Percentiles rank a stretch among this genome's conserved stretches.
Conservation (phyloP, 2,888 invertebrate species). For the Ophraella communa region DNA sequence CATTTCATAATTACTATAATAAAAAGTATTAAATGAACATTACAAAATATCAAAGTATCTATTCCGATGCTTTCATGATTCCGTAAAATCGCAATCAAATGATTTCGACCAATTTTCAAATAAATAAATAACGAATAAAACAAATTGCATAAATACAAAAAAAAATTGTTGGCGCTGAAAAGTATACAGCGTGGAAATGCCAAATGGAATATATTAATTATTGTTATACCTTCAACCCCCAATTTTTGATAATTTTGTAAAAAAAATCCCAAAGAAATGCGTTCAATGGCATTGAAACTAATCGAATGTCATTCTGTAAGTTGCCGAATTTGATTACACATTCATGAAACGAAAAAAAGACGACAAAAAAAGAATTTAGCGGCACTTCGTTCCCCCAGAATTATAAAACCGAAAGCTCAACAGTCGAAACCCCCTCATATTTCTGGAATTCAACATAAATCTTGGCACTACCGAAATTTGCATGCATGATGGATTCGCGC, state of each 20-base stretch:
- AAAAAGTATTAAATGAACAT: not conserved
- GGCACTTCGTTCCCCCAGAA: not conserved
- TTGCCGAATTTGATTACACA: no score
- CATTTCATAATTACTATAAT: not conserved
- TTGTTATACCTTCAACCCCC: no score
- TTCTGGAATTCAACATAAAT: conserved; percentile 17
- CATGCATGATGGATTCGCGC: conserved; percentile 34
- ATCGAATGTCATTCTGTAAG: no score
- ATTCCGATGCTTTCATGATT: not conserved
- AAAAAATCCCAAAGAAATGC: no score
- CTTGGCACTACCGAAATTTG: conserved; percentile 23
- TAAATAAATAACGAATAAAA: not conserved
- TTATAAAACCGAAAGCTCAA: not conserved
- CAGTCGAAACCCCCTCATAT: not conserved
- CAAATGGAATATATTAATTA: no score
- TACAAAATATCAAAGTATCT: not conserved
- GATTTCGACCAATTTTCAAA: not conserved
- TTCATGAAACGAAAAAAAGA: no score
- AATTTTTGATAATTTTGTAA: no score
- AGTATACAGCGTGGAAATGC: no score
- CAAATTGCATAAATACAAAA: not conserved
- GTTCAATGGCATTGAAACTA: no score
- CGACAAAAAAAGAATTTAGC: not conserved
- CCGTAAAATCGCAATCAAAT: not conserved
- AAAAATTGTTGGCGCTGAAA: no score